Evolutionary conservation across 2,888 invertebrate species (phyloP), one percentile per base, ranked within the genome.

Genomic region (Caradrina kadenii): DNA sequence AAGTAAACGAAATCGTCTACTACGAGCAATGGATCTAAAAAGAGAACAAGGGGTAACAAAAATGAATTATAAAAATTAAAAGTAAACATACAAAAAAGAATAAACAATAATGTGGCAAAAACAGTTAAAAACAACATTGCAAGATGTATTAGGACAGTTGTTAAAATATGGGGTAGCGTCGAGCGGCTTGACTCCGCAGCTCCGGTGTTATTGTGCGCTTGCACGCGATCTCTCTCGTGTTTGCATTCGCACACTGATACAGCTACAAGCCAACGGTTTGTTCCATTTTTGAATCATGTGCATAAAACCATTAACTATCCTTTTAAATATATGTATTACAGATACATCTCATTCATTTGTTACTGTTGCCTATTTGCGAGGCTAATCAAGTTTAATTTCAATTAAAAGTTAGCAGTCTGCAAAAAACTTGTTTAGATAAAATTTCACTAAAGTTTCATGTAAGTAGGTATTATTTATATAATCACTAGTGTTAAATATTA

Each of bases 111-210:
- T 93, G 91, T 94, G 91, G 94, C 93, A 93, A 93, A 94, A 94
- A 95, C 94, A 94, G 92, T 94, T 94, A 93, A 95, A 95, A 95
- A 95, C 92, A 96, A 96, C 94, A 96, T 95, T 94, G 95, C 93
- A 94, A 95, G 96, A 96, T 96, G 95, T 94, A 96, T 95, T 95
- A 95, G 96, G 95, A 96, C 96, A 96, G 96, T 96, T 96, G 96
- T 96, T 96, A 96, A 96, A 96, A 96, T 95, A 96, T 95, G 93
- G 96, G 96, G 96, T 95, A 93, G 93, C 91, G 90, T 90, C 86
- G 88, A 89, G 83, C 92, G 90, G 92, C 90, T 92, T 92, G 92
- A 92, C 91, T 92, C 89, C 91, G 87, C 92, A 90, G 91, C 91
- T 92, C 88, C 90, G 87, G 76, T 90, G 89, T 92, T 93, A 94